These are phyloP conservation scores for Cybosia mesomella DNA, from an alignment of 2,888 invertebrate genomes.

Conservation along the genomic window DNA sequence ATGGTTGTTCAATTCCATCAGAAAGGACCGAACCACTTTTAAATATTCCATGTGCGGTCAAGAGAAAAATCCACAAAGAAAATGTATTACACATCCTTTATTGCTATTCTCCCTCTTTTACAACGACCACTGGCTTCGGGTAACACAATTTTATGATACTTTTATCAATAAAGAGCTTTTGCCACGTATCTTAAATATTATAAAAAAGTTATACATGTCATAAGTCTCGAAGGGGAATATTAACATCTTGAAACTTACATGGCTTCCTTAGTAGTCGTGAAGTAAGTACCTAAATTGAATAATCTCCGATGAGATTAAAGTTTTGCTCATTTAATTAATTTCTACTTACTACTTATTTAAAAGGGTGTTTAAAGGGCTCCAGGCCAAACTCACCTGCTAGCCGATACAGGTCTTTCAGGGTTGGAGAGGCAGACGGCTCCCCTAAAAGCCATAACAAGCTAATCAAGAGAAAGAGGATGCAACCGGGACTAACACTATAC, in stretches of 20 bases:
- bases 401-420: no score
- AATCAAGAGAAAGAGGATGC: no score
- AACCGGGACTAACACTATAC: no score
- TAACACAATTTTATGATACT: conserved; percentile 71
- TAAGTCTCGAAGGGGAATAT: conserved; percentile 8
- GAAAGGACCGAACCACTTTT: conserved; percentile 75
- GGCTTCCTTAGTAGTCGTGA: background rate
- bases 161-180: conserved; percentile 67
- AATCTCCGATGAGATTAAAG: background rate
- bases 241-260: background rate
- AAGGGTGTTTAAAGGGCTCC: no score
- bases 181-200: conserved; percentile 46
- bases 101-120: conserved; percentile 76
- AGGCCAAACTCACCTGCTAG: no score
- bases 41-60: conserved; percentile 86
- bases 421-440: no score
- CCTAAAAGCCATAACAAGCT: no score
- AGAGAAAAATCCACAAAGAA: conserved; percentile 85
- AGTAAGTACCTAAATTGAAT: background rate
- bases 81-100: conserved; percentile 84
- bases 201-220: conserved; percentile 12
- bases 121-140: conserved; percentile 53
- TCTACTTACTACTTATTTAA: no score
- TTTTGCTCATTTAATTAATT: no score
- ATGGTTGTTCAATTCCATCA: conserved; percentile 75